Evolutionary conservation across 2,113 vertebrate genomes (phyloP), one percentile per base, ranked within the genome.

Genomic region (Charina bottae): DNA sequence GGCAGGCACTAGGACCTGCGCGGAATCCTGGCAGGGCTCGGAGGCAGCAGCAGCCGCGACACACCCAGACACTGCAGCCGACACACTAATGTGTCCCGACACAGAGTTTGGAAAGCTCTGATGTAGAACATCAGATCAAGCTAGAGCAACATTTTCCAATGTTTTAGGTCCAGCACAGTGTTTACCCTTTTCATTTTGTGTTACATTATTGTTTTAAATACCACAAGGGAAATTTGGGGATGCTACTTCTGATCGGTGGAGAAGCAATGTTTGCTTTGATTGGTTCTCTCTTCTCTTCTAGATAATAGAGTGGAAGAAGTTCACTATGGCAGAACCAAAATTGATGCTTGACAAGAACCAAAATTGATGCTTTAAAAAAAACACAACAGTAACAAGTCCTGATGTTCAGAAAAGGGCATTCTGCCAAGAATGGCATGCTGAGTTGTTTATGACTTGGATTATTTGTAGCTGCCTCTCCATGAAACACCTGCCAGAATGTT

Each of bases 401-500:
- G 90, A 94, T 95, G 95, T 96, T 95, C 94, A 93, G 93, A 95
- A 96, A 95, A 95, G 94, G 96, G 96, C 95, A 89, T 62, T 93
- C 95, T 96, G 96, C 96, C 95, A 97, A 96, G 92, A 92, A 19
- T 53, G 19, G 78, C 96, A 68, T 62, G 95, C 96, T 95, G 96
- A 93, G 96, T 94, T 94, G 93, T 95, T 97, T 96, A 95, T 95
- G 95, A 95, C 93, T 93, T 95, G 91, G 95, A 95, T 96, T 96
- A 95, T 96, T 96, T 96, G 96, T 92, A 95, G 88, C 94, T 93
- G 49, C 92, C 86, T 96, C 95, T 96, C 95, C 96, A 95, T 95
- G 94, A 93, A 92, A 62, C 89, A 90, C 90, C 95, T 95, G 95
- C 95, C 96, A 96, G 8, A 90, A 90, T 92, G 93, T 96, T 97